Base-by-base conservation (phyloP, 2,888 invertebrate genomes). In the Drosophila seclusa region DNA sequence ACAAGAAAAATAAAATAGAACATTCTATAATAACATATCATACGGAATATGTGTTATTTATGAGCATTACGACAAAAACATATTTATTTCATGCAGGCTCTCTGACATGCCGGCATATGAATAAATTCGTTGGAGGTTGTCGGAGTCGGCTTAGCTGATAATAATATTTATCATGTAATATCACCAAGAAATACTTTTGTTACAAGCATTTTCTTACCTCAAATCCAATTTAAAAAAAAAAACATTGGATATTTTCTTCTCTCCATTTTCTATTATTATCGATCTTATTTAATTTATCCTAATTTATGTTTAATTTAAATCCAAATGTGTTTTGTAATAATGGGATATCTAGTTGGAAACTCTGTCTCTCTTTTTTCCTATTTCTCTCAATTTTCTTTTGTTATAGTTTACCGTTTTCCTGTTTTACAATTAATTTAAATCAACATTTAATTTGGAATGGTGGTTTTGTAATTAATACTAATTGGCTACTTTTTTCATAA, bases 11-110 rank as follows among this genome's bases (percentile, higher is more conserved):
- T 75, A 80, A 66, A 73, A 84, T 75, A 77, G 64, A 71, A 73
- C 76, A 78, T 78, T 74, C 64, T 73, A 65, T 74, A 80, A 80
- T 70, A 88, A 77, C 89, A 87, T 72, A 87, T 80, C 80, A 81
- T 73, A 63, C 69, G 63, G 65, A 76, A 71, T 84, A 78, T 78
- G 75, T 77, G 68, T 84, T 89, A 87, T 88, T 88, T 87, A 80
- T 87, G 82, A 67, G 73, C 68, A 73, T 75, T 78, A 82, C 65
- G 79, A 73, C 55, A 73, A 61, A 67, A 85, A 85, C 78, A 78
- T 79, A 86, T 88, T 84, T 88, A 72, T 82, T 73, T 77, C 66
- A 50, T 67, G 67, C 68, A 36, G 68, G 63, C 70, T 70, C 73
- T 74, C 73, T 68, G 77, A 68, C 75, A 63, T 48, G 62, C 64